phyloP scores from a whole-genome alignment of 2,113 vertebrate species.

The Corythoichthys intestinalis region DNA sequence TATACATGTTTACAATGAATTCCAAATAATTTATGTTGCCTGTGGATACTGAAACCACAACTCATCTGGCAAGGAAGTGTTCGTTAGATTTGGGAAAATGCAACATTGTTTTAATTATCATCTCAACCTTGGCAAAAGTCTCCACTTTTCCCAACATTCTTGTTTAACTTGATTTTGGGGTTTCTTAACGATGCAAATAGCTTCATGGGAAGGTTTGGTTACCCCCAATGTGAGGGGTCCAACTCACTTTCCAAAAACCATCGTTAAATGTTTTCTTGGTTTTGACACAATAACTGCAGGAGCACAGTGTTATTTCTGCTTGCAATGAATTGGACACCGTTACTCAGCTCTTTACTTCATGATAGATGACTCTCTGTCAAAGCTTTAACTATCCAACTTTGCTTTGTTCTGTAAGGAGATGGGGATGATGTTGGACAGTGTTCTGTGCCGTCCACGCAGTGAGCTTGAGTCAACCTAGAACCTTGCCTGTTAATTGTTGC shows the following conservation, averaged over 20 bases:
- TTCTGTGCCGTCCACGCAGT: neutral
- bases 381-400: neutral
- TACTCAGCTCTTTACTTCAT: neutral
- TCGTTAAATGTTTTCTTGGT: neutral
- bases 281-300: neutral
- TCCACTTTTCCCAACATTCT: neutral
- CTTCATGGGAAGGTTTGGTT: neutral
- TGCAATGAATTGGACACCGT: neutral
- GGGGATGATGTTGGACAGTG: neutral
- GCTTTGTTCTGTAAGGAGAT: conserved; percentile 4
- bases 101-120: neutral
- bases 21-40: neutral
- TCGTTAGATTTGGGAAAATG: neutral
- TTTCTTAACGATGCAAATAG: neutral
- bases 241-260: neutral
- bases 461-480: conserved; percentile 2
- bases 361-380: conserved; percentile 17
- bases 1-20: neutral
- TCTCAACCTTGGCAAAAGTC: neutral
- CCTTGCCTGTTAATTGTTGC: conserved; percentile 1
- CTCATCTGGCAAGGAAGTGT: neutral
- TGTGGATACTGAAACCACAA: neutral
- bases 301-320: neutral
- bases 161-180: neutral
- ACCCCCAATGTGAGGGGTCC: neutral